Base-by-base conservation (phyloP, 2,113 vertebrate species). In the Ptilorrhoa leucosticta region DNA sequence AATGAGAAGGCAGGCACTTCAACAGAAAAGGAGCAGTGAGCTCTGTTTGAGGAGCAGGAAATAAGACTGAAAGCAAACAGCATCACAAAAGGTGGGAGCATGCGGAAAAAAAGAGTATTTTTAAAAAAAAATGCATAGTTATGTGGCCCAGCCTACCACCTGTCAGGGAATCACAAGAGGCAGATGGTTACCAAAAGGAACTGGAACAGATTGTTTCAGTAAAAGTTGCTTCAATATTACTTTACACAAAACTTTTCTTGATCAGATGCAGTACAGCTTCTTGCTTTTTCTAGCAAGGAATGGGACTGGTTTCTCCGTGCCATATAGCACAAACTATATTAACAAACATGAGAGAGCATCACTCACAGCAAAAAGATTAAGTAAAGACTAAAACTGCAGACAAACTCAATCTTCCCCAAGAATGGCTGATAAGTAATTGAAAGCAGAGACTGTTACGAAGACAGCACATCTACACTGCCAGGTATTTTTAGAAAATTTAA, bases 181-280 rank as follows among this genome's bases (percentile, higher is more conserved):
- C 90, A 88, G 85, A 88, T 48, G 40, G 82, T 58, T 83, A 63
- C 60, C 77, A 91, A 89, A 84, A 95, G 10, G n/a, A 92, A 75
- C 8, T 22, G 15, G 19, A 40, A 82, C 31, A 84, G 51, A 68
- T 75, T 26, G 9, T 83, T 88, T 81, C 90, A 75, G 33, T 48
- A 63, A 80, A 64, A 60, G 51, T 66, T 81, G 60, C 44, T 86
- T 63, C 27, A 28, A 28, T 37, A n/a, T 42, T 73, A 47, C 42
- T 86, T 79, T 54, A 61, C 66, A 69, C 24, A 53, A 64, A 76
- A 53, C 63, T 50, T 44, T 42, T 72, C 40, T 61, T 83, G 28
- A 33, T 17, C 1, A 0, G 47, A 27, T 66, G 30, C 50, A 58
- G 21, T 28, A 72, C 13, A 65, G 40, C 13, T 33, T 57, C 54